Conservation (phyloP, 1,140 invertebrate species). For the Globodera rostochiensis region DNA sequence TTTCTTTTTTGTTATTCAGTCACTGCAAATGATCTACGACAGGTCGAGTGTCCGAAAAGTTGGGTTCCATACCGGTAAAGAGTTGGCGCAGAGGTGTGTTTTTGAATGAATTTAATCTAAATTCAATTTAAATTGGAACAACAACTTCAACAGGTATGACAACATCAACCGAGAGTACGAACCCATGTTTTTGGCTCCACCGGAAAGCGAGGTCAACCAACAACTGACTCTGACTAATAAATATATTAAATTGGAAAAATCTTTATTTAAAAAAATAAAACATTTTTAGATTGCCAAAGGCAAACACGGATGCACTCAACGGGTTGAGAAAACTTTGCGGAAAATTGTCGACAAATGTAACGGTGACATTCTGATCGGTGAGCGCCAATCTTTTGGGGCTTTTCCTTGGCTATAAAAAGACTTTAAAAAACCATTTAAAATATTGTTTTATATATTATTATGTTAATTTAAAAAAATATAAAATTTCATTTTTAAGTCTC, state of each 20-base stretch:
- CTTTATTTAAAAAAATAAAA: not conserved
- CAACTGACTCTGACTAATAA: not conserved
- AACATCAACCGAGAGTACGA: not conserved
- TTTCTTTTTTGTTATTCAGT: not conserved
- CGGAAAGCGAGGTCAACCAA: not conserved
- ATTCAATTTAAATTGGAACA: not conserved
- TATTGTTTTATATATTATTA: not conserved
- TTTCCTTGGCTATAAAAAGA: not conserved
- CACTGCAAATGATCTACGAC: not conserved
- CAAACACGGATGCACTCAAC: not conserved
- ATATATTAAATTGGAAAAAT: not conserved
- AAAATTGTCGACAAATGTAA: constrained; percentile 7
- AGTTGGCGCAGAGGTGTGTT: not conserved
- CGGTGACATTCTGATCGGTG: constrained; percentile 2
- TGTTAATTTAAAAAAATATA: not conserved
- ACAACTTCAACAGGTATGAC: not conserved
- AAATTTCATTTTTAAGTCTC: not conserved
- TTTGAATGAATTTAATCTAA: not conserved
- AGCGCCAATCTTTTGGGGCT: not conserved
- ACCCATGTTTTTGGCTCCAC: constrained; percentile 9
- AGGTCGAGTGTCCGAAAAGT: not conserved
- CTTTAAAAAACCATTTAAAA: not conserved
- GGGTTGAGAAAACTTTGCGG: not conserved
- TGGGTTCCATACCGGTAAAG: not conserved
- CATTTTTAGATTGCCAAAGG: not conserved